Conservation (phyloP, 2,113 vertebrate species). For the Macquaria ambigua region DNA sequence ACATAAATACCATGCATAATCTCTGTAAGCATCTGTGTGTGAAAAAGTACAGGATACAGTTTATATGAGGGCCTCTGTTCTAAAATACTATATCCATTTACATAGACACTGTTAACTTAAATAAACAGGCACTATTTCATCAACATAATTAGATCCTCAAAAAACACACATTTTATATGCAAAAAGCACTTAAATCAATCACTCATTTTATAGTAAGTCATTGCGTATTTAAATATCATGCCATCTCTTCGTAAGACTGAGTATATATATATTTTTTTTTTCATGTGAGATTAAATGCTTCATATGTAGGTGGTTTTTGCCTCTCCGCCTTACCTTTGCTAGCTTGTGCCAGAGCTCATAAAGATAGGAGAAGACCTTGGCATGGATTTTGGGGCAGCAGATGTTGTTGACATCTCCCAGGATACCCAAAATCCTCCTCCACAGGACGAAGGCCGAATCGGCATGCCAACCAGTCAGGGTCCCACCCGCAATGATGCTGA, state of each 20-base stretch:
- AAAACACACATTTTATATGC: background rate
- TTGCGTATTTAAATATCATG: background rate
- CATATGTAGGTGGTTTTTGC: background rate
- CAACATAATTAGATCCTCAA: background rate
- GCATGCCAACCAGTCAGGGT: slow-evolving; percentile 95
- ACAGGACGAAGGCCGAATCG: slow-evolving; percentile 96
- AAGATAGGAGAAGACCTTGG: slow-evolving; percentile 93
- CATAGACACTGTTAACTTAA: background rate
- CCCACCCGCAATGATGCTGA: slow-evolving; percentile 97
- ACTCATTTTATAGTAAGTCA: background rate
- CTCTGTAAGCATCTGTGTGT: background rate
- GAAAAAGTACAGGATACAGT: background rate
- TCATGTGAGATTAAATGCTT: background rate
- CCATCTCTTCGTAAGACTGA: background rate
- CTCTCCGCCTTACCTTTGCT: slow-evolving; percentile 88
- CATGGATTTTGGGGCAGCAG: slow-evolving; percentile 93
- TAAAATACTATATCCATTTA: background rate
- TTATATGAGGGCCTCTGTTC: background rate
- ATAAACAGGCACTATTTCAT: background rate
- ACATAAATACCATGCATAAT: background rate
- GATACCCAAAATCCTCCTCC: slow-evolving; percentile 96
- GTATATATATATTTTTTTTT: too few relatives aligned
- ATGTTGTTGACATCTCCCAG: slow-evolving; percentile 97
- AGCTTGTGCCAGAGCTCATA: slow-evolving; percentile 98
- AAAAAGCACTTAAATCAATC: background rate